These are phyloP conservation scores for Australoheros scitulus DNA, from an alignment of 2,113 vertebrate species.

Conservation along the genomic window DNA sequence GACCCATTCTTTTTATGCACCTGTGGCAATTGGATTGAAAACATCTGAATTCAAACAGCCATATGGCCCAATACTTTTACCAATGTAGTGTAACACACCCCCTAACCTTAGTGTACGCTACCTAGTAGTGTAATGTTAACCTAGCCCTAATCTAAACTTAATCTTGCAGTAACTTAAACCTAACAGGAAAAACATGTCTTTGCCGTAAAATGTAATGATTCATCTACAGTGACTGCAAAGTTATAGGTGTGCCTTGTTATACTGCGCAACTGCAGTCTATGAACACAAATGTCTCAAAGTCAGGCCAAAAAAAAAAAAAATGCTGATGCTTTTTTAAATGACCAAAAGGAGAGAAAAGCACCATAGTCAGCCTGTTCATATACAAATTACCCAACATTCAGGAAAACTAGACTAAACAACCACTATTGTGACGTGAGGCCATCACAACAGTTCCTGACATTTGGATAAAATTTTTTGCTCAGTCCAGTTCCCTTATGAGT, in stretches of 20 bases:
- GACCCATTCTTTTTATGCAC: not conserved
- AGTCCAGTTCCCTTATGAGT: not conserved
- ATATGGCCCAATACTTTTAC: not conserved
- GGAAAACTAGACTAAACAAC: not conserved
- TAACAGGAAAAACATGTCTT: not conserved
- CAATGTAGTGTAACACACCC: not conserved
- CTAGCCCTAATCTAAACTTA: not conserved
- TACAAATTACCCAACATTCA: not conserved
- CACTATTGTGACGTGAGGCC: not conserved
- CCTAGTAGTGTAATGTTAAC: not conserved
- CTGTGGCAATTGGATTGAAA: not conserved
- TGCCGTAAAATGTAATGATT: not conserved
- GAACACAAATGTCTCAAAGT: too few species aligned
- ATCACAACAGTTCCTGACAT: not conserved
- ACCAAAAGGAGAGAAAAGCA: not conserved
- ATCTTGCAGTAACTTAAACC: not conserved
- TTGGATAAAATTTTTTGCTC: not conserved
- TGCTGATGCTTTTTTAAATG: not conserved
- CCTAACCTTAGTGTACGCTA: not conserved
- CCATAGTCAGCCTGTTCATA: not conserved
- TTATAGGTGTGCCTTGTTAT: not conserved
- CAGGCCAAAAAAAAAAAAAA: not conserved
- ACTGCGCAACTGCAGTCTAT: too few species aligned
- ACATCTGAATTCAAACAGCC: not conserved
- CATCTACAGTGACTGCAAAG: accelerated